Evolutionary conservation across 2,113 vertebrate species (phyloP).

Genomic region (Procavia capensis): DNA sequence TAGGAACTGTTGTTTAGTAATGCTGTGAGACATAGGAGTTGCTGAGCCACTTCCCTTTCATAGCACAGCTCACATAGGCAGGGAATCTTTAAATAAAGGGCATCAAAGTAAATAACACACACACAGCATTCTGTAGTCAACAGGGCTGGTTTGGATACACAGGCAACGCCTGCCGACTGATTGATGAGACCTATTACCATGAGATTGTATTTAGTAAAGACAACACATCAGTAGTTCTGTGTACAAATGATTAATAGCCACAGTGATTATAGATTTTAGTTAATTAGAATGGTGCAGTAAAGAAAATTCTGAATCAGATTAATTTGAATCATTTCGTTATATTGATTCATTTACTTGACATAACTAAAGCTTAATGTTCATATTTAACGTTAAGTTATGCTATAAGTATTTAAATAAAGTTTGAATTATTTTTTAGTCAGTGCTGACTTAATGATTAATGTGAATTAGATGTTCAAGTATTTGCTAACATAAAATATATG

Average conservation of each 20-base stretch:
- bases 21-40: slow-evolving; percentile 43
- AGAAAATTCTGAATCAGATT: slow-evolving; percentile 58
- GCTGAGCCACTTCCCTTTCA: slow-evolving; percentile 67
- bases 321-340: slow-evolving; percentile 68
- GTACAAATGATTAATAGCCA: slow-evolving; percentile 52
- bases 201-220: slow-evolving; percentile 75
- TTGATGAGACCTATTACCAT: slow-evolving; percentile 73
- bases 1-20: neutral
- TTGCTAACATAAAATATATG: neutral
- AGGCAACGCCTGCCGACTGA: slow-evolving; percentile 63
- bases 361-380: slow-evolving; percentile 60
- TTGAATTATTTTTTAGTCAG: slow-evolving; percentile 30
- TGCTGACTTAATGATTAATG: slow-evolving; percentile 9
- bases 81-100: slow-evolving; percentile 70
- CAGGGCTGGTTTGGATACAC: slow-evolving; percentile 62
- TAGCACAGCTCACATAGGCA: slow-evolving; percentile 30
- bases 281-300: slow-evolving; percentile 60
- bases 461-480: slow-evolving; percentile 34
- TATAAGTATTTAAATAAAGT: slow-evolving; percentile 18
- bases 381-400: slow-evolving; percentile 29
- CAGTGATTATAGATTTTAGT: slow-evolving; percentile 65
- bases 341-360: slow-evolving; percentile 57
- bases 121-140: slow-evolving; percentile 43
- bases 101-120: slow-evolving; percentile 60
- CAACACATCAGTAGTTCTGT: slow-evolving; percentile 73